A percentile compares a stretch with the other conserved stretches of the same genome.
phyloP scores from a whole-genome alignment of 2,888 invertebrate genomes.

The Cenopis cana region DNA sequence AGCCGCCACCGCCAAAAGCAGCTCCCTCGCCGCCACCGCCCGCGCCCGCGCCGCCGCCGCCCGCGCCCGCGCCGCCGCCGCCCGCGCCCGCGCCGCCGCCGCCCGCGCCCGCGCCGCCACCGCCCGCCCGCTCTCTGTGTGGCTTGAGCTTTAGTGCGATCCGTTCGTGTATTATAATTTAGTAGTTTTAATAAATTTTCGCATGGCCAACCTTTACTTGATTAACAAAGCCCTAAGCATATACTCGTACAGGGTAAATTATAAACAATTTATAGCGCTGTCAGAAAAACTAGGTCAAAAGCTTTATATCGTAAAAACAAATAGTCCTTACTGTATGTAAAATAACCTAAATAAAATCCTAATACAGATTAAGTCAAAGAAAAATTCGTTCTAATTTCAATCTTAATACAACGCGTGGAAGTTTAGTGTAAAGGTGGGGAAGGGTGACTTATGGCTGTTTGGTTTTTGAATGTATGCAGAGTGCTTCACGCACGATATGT shows the following conservation, averaged over 20 bases:
- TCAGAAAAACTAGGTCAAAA: conserved; percentile 32
- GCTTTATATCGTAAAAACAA: conserved; percentile 35
- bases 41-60: too few species aligned
- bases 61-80: too few species aligned
- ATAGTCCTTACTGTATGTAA: conserved; percentile 37
- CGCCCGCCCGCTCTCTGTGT: too few species aligned
- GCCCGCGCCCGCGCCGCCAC: too few species aligned
- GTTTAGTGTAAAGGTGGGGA: background rate
- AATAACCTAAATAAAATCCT: background rate
- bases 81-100: too few species aligned
- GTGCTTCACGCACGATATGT: conserved; percentile 25
- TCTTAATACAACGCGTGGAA: background rate
- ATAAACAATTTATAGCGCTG: conserved; percentile 31
- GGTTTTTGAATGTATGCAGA: background rate
- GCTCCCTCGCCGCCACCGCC: too few species aligned
- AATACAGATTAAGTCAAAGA: conserved; percentile 1
- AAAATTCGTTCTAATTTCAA: background rate
- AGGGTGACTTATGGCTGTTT: background rate
- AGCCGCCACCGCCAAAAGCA: too few species aligned
- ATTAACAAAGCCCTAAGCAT: background rate
- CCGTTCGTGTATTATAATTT: too few species aligned
- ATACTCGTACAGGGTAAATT: conserved; percentile 12
- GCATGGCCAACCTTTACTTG: background rate
- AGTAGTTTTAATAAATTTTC: background rate
- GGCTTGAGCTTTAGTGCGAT: too few species aligned